phyloP scores from a whole-genome alignment of 2,113 vertebrate genomes.

The Ifrita kowaldi region DNA sequence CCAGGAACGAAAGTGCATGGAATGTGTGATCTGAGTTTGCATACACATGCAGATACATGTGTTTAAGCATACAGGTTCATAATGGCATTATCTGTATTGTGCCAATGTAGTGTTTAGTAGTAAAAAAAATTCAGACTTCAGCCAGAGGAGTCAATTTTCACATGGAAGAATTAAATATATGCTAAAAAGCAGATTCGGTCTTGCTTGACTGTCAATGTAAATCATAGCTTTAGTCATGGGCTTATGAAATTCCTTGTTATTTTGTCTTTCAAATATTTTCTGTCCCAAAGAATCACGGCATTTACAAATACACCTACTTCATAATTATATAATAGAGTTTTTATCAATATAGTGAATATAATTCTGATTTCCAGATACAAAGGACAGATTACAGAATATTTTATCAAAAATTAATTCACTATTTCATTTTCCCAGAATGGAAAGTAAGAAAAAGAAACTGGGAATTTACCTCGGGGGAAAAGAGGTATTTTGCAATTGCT shows the following conservation, averaged over 20 bases:
- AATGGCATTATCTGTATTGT: neutral
- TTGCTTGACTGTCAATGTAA: neutral
- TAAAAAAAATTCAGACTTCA: neutral
- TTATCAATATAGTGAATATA: neutral
- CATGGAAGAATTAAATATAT: neutral
- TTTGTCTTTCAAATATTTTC: neutral
- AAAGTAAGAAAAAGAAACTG: neutral
- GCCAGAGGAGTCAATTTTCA: neutral
- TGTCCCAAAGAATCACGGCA: neutral
- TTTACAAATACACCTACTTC: neutral
- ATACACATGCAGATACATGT: neutral
- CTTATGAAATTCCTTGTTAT: neutral
- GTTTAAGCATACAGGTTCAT: neutral
- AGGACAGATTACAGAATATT: neutral
- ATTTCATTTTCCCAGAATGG: neutral
- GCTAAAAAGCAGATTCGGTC: neutral
- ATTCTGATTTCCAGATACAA: neutral
- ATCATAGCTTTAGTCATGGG: neutral
- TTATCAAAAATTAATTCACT: neutral
- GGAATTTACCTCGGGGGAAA: neutral
- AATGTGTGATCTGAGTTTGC: neutral
- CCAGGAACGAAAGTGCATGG: neutral
- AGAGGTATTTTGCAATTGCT: neutral
- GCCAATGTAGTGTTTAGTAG: neutral
- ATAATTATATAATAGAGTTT: neutral